Evolutionary conservation across 2,797 vertebrate species (phyloP).

Genomic region (Gallirallus australis): DNA sequence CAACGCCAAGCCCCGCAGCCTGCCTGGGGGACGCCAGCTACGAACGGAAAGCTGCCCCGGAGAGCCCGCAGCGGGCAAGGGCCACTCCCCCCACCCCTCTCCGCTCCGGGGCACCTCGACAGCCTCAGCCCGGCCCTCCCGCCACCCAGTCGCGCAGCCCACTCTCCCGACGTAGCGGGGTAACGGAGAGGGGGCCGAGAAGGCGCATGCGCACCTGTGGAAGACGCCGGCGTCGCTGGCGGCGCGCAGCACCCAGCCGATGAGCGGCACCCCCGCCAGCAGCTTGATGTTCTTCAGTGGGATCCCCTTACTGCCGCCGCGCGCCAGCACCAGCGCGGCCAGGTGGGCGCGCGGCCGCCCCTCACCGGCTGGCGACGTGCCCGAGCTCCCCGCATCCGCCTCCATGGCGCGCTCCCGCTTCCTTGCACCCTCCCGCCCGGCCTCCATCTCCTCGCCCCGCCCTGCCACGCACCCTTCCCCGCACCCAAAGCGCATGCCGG

Average conservation of each 20-base stretch:
- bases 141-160: neutral
- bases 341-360: conserved; percentile 70
- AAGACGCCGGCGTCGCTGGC: conserved; percentile 84
- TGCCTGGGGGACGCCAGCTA: neutral
- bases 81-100: neutral
- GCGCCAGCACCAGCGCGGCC: conserved; percentile 87
- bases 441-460: no score
- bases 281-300: conserved; percentile 93
- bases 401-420: conserved; percentile 38
- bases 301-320: conserved; percentile 94
- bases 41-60: neutral
- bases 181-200: no score
- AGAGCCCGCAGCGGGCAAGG: neutral
- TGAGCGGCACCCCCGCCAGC: conserved; percentile 89
- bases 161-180: neutral
- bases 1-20: neutral
- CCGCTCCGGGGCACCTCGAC: no score
- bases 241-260: conserved; percentile 92
- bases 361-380: neutral
- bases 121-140: fast-evolving
- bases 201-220: conserved; percentile 83
- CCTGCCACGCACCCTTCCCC: neutral
- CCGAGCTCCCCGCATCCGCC: neutral
- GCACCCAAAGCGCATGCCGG: neutral
- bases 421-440: no score